Evolutionary conservation across 2,888 invertebrate genomes (phyloP), one percentile per base, ranked within the genome.

Genomic region (Ormia ochracea): DNA sequence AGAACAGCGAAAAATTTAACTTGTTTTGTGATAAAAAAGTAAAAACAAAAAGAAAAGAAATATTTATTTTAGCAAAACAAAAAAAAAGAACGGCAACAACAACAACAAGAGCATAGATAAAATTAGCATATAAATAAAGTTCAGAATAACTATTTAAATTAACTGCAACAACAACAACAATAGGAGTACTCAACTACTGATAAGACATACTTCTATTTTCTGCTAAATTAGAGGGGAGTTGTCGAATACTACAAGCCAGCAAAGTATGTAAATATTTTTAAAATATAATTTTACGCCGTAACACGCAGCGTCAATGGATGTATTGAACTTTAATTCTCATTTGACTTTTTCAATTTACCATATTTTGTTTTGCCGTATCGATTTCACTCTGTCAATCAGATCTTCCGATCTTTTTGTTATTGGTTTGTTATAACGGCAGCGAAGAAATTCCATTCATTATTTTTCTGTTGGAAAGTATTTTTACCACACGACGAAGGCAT

Each of bases 31-130:
- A 59, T 68, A 61, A 75, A 69, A 17, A 69, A 75, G 23, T 68
- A 48, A 75, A 68, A 54, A 58, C 33, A 19, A 76, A 76, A 68
- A 69, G 26, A 76, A 76, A 68, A 69, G 43, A 19, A 48, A 14
- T 45, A 36, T 31, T 4, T 58, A 59, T 38, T 50, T 14, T 59
- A 59, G 45, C 58, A 45, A 14, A 58, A n/a, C n/a, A n/a, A 58
- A 12, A 19, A 56, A 54, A 21, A 41, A 6, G 4, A 3, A 28
- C 6, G 3, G 28, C 28, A 3, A 41, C 41, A 41, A 6, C 41
- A 17, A 14, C 41, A 69, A 26, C 12, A 70, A 70, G 12, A 38
- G 19, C 36, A 48, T 31, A 54, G 38, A 63, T 21, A 26, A 28
- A 43, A 10, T 17, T 33, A 41, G 19, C 43, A 43, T 56, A 4